phyloP scores from a whole-genome alignment of 2,888 invertebrate genomes.

The Yponomeuta sedellus region DNA sequence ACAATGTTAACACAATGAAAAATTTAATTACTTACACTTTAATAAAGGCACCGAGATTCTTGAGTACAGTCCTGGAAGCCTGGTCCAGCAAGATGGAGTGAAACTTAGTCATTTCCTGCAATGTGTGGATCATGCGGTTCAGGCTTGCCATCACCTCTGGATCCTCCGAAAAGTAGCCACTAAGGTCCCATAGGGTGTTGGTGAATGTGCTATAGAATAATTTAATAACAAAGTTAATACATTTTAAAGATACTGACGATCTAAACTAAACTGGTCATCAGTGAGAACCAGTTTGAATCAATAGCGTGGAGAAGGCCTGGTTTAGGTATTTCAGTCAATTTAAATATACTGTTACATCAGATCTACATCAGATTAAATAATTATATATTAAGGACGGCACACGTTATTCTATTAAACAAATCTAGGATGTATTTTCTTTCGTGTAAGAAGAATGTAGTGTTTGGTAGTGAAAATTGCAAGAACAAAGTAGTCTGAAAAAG shows the following conservation, averaged over 20 bases:
- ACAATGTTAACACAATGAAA: neutral
- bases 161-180: constrained; percentile 91
- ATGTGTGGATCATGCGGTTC: constrained; percentile 77
- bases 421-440: too few relatives aligned
- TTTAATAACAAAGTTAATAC: neutral
- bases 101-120: constrained; percentile 96
- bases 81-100: constrained; percentile 94
- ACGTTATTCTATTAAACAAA: neutral
- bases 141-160: constrained; percentile 87
- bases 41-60: constrained; percentile 92
- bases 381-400: neutral
- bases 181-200: constrained; percentile 93
- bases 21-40: constrained; percentile 82
- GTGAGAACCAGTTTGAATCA: neutral
- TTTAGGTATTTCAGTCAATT: too few relatives aligned
- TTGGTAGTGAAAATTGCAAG: too few relatives aligned
- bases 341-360: too few relatives aligned
- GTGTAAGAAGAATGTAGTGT: too few relatives aligned
- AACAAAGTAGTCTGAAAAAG: too few relatives aligned
- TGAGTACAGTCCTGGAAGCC: constrained; percentile 91
- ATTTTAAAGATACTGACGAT: neutral
- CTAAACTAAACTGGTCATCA: neutral
- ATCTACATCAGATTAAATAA: neutral
- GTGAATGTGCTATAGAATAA: constrained; percentile 81
- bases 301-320: neutral